Base-by-base conservation (phyloP, 2,888 invertebrate species). In the Marasmarcha lunaedactyla region DNA sequence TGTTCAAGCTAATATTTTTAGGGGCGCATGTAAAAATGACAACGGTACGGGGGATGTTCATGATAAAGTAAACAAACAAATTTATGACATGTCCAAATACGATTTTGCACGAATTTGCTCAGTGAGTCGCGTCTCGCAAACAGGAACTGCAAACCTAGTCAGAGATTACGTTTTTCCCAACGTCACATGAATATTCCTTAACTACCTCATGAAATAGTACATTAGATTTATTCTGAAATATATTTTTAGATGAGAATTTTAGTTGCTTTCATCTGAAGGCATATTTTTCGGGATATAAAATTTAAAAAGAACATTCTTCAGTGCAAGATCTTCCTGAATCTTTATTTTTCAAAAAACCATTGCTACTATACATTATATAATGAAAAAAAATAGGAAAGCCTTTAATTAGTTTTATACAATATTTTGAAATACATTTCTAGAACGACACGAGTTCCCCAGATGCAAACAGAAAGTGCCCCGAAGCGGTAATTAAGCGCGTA, bases 41-140 rank as follows among this genome's bases (percentile, higher is more conserved):
- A 49, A 46, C 48, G 43, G 46, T 47, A 44, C 44, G 43, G 54
- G 49, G 42, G 46, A 47, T 42, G 48, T 42, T 52, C 49, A 51
- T 55, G 55, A 61, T 61, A 61, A 61, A 63, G 56, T 54, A 57
- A 53, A 55, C 52, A 57, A 55, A 59, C 45, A 55, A 50, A 30
- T 30, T 48, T 56, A 52, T 62, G 58, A 57, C 54, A 50, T 53
- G 57, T 56, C 59, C 54, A 58, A 64, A 64, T 55, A 55, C 48
- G 55, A 62, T 61, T 63, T 60, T 54, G n/a, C 54, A 56, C 55
- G 58, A 63, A 67, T 66, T 63, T 63, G 59, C 54, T 64, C 66
- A 66, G 59, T 66, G 70, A 70, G 54, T 55, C 59, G 63, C 49
- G 55, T 49, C 50, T 51, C 50, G 46, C 45, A 51, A 48, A 52